Evolutionary conservation across 1,140 invertebrate genomes (phyloP).

Genomic region (Eufriesea mexicana): DNA sequence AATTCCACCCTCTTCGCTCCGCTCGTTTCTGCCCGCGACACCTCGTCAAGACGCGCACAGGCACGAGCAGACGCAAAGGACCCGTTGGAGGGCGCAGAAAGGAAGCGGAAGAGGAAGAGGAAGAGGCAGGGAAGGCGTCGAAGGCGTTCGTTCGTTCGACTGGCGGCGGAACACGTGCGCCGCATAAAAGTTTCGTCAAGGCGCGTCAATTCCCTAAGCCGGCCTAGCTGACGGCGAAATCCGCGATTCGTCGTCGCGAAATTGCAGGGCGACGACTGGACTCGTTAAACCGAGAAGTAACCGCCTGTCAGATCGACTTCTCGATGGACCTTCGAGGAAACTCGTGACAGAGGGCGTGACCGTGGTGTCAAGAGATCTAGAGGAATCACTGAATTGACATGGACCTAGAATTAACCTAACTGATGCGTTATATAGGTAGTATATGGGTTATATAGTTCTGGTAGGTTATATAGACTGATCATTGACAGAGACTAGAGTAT

Average conservation of each 20-base stretch:
- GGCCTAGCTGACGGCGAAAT: not conserved
- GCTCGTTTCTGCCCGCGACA: too few species aligned
- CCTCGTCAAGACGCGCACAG: not conserved
- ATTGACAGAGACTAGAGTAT: too few species aligned
- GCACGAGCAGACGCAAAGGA: not conserved
- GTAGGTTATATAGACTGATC: too few species aligned
- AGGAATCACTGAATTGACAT: too few species aligned
- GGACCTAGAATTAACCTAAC: too few species aligned
- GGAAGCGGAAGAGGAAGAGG: too few species aligned
- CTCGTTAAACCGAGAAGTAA: not conserved
- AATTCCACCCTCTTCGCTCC: not conserved
- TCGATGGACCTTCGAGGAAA: too few species aligned
- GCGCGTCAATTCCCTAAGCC: not conserved
- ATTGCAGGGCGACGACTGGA: not conserved
- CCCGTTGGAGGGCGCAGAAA: not conserved
- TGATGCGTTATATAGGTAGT: too few species aligned
- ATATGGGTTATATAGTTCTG: too few species aligned
- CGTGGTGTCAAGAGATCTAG: too few species aligned
- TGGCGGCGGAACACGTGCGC: conserved; percentile 17
- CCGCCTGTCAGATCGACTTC: too few species aligned
- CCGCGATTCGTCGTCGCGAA: conserved; percentile 14
- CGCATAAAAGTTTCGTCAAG: conserved; percentile 28
- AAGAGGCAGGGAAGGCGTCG: not conserved
- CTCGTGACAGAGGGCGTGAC: too few species aligned
- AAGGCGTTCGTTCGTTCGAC: not conserved